These are phyloP conservation scores for Phengaris arion DNA, from an alignment of 2,888 invertebrate species.

Conservation along the genomic window DNA sequence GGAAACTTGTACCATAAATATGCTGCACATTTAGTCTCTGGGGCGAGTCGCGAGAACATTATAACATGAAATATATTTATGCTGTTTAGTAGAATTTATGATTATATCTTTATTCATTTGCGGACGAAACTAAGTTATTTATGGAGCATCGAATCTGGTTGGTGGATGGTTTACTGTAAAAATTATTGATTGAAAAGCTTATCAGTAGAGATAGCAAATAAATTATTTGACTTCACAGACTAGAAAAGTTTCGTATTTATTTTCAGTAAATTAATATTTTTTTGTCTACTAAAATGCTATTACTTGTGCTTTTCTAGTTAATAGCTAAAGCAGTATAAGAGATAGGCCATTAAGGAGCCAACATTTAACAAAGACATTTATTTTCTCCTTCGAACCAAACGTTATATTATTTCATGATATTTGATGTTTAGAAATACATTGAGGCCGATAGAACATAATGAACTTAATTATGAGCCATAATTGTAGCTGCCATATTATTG, in stretches of 20 bases:
- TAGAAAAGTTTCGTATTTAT: no score
- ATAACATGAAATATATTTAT: conserved; percentile 23
- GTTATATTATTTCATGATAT: no score
- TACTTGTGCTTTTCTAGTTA: no score
- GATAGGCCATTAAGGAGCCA: no score
- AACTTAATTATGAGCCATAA: neutral
- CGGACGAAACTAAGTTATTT: neutral
- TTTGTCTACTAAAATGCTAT: no score
- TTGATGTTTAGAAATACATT: neutral
- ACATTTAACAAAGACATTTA: no score
- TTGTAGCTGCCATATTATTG: conserved; percentile 1
- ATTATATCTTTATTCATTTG: conserved; percentile 10
- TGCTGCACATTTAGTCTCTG: conserved; percentile 24
- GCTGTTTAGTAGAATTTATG: conserved; percentile 24
- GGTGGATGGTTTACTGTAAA: neutral
- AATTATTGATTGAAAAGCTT: neutral
- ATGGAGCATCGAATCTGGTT: no score
- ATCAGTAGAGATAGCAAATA: no score
- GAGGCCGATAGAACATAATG: neutral
- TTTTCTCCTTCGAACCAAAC: no score
- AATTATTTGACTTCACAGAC: no score
- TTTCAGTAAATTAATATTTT: no score
- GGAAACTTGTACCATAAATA: conserved; percentile 22
- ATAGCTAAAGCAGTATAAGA: no score
- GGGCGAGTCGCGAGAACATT: conserved; percentile 22